Evolutionary conservation across 2,113 vertebrate genomes (phyloP), one percentile per base, ranked within the genome.

Genomic region (Corydoras sp.): DNA sequence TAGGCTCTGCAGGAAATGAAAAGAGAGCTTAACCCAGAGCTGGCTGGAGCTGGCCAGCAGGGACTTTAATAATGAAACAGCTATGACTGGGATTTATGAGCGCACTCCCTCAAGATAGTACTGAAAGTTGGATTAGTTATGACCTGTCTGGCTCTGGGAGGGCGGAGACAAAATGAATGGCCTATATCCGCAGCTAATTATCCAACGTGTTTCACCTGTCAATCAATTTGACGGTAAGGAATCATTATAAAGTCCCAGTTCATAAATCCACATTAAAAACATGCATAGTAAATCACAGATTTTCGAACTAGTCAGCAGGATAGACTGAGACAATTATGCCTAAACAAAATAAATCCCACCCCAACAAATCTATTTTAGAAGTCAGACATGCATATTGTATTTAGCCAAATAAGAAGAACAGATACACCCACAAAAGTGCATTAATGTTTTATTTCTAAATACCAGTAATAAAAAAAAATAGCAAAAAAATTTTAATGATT

Each of bases 121-220:
- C 73, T 60, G 65, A 65, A 76, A 58, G 24, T 3, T 59, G 76
- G 73, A 79, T 82, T 85, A 85, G 78, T 71, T 72, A 78, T 74
- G 71, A 85, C 79, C 76, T 75, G 81, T 77, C 80, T 82, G 77
- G 77, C 63, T 77, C 81, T 76, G 79, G 76, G 70, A 76, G 76
- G 78, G 73, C 75, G 78, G 71, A 80, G 76, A 62, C n/a, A 78
- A 77, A 78, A 78, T 60, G 73, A 79, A 76, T 49, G 55, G 67
- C 73, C 80, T 78, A 78, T 81, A 76, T 79, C 82, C 79, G 69
- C 58, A 51, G 68, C 66, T 85, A 86, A 86, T 86, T 86, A 83
- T 70, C 12, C 49, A 58, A 78, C 66, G 73, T 69, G 67, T 58
- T 71, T 66, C 10, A 65, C 61, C 81, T 87, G 83, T 81, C 83